These are phyloP conservation scores for Limnephilus auricula DNA, from an alignment of 2,888 invertebrate species.

Conservation along the genomic window DNA sequence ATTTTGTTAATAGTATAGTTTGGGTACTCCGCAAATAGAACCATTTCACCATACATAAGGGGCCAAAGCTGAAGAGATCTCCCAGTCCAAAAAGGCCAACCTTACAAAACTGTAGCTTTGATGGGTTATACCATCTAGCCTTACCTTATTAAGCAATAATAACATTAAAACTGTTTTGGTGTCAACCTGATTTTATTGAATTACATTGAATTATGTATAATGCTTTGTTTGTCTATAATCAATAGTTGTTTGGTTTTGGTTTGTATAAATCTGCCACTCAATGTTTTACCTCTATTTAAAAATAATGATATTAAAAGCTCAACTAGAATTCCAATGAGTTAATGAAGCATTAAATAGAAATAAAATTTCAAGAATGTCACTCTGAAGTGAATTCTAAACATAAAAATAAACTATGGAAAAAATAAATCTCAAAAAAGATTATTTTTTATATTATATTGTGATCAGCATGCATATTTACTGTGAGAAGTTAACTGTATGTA, in stretches of 20 bases:
- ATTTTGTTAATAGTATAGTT: background rate
- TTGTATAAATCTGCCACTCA: background rate
- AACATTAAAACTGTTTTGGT: background rate
- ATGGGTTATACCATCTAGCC: background rate
- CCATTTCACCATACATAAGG: background rate
- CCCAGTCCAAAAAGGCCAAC: background rate
- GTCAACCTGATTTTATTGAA: background rate
- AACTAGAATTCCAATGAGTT: background rate
- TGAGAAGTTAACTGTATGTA: background rate
- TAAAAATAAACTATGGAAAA: background rate
- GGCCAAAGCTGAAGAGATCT: background rate
- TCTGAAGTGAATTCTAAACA: background rate
- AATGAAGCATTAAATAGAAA: background rate
- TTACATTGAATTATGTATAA: background rate
- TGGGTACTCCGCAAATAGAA: background rate
- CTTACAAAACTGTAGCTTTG: background rate
- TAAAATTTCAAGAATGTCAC: background rate
- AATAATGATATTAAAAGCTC: background rate
- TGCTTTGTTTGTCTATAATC: background rate
- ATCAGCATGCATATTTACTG: background rate
- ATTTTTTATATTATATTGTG: slow-evolving; percentile 3
- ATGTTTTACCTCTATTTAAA: background rate
- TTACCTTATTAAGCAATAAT: background rate
- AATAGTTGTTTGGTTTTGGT: background rate
- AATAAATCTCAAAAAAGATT: background rate